Conservation (phyloP, 1,140 invertebrate genomes). For the Wiebesia pumilae region DNA sequence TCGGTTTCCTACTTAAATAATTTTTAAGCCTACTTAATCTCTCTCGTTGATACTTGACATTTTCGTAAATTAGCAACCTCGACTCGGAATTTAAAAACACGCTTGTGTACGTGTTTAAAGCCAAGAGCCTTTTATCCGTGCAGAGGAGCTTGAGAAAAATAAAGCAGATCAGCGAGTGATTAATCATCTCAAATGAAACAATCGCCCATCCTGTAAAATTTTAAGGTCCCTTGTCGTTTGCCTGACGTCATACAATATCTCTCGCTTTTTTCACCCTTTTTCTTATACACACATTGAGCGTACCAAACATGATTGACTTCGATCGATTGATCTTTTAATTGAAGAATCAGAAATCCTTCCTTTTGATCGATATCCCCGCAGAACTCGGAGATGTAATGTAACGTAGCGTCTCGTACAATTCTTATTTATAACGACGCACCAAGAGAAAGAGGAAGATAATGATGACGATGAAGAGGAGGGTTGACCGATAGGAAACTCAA, state of each 20-base stretch:
- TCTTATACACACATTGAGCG: not conserved
- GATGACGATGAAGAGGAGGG: not conserved
- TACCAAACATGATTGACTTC: conserved; percentile 25
- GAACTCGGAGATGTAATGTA: not conserved
- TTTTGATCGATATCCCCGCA: not conserved
- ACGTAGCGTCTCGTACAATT: conserved; percentile 1
- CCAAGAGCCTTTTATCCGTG: not conserved
- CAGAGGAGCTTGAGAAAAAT: not conserved
- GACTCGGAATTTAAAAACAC: not conserved
- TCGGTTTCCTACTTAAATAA: not conserved
- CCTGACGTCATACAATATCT: conserved; percentile 2
- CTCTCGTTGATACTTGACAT: not conserved
- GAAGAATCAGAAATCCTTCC: conserved; percentile 39
- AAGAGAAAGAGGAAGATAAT: not conserved
- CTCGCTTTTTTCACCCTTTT: conserved; percentile 1
- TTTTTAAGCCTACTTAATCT: not conserved
- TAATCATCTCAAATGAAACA: conserved; percentile 33
- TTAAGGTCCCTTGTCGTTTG: not conserved
- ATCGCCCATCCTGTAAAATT: conserved; percentile 1
- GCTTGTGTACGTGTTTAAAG: not conserved
- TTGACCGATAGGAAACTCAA: conserved; percentile 42
- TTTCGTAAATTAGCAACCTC: not conserved
- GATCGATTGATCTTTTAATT: conserved; percentile 48
- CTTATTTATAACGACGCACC: not conserved
- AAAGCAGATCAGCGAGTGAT: conserved; percentile 5